Percentiles rank a stretch among this genome's conserved stretches.
Evolutionary conservation across 2,888 invertebrate species (phyloP).

Genomic region (Megalurothrips usitatus): DNA sequence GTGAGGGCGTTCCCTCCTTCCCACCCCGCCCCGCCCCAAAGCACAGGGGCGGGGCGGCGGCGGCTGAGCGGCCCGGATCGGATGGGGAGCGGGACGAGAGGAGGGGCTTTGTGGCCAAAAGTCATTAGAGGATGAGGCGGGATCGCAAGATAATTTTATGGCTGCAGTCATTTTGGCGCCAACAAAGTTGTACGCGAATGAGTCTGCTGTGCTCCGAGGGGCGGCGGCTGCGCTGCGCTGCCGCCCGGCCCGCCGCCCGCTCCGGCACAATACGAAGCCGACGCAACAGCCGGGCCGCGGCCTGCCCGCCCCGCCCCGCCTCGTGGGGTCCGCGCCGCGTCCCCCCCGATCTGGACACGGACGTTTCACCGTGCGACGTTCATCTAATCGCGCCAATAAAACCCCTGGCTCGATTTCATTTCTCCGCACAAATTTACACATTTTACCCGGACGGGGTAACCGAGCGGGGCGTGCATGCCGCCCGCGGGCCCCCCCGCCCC

Average conservation of each 20-base stretch:
- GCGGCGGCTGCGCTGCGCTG: background rate
- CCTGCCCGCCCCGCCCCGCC: background rate
- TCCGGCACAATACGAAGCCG: background rate
- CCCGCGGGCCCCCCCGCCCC: too few relatives aligned
- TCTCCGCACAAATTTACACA: too few relatives aligned
- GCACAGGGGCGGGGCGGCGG: background rate
- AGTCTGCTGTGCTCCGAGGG: background rate
- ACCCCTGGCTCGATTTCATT: too few relatives aligned
- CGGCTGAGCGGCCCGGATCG: background rate
- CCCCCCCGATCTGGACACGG: background rate
- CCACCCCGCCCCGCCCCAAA: background rate
- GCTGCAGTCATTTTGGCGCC: conserved; percentile 15
- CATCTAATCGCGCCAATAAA: too few relatives aligned
- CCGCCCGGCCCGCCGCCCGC: background rate
- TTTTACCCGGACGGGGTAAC: too few relatives aligned
- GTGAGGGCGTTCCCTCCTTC: background rate
- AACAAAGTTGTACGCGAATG: conserved; percentile 13
- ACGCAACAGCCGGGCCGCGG: too few relatives aligned
- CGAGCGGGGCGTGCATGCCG: too few relatives aligned
- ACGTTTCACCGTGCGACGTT: too few relatives aligned
- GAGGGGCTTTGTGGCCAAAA: background rate
- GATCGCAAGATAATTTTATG: conserved; percentile 25
- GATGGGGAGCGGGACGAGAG: background rate
- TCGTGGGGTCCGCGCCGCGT: background rate
- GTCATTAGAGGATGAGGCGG: conserved; percentile 24